phyloP scores from a whole-genome alignment of 2,113 vertebrate genomes.

The Oncorhynchus keta region DNA sequence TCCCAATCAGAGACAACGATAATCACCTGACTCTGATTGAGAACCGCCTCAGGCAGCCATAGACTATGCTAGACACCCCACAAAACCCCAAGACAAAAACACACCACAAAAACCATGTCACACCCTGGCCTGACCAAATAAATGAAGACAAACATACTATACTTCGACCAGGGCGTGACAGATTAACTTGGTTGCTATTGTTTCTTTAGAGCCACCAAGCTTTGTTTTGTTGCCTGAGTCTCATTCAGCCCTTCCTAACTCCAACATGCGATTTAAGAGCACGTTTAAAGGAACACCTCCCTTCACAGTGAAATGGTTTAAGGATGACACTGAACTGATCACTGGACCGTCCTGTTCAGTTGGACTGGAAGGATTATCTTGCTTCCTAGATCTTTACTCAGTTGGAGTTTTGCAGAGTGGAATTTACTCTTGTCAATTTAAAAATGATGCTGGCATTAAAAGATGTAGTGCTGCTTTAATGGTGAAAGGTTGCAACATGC shows the following conservation, averaged over 20 bases:
- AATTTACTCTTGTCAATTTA: slow-evolving; percentile 91
- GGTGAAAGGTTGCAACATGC: slow-evolving; percentile 78
- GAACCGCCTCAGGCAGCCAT: too few relatives aligned
- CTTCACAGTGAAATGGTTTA: slow-evolving; percentile 94
- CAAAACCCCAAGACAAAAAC: too few relatives aligned
- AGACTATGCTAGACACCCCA: too few relatives aligned
- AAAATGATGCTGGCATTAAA: slow-evolving; percentile 92
- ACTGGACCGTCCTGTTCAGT: slow-evolving; percentile 89
- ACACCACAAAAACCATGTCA: too few relatives aligned
- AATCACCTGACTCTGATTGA: too few relatives aligned
- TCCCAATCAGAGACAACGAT: too few relatives aligned
- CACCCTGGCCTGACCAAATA: too few relatives aligned
- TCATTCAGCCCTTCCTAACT: slow-evolving; percentile 83
- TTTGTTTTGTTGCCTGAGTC: slow-evolving; percentile 86
- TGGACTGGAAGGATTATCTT: slow-evolving; percentile 85
- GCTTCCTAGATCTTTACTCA: slow-evolving; percentile 90
- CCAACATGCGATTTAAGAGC: slow-evolving; percentile 88
- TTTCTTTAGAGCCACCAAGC: slow-evolving; percentile 86
- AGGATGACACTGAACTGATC: slow-evolving; percentile 89
- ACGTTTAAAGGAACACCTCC: slow-evolving; percentile 90
- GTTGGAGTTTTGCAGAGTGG: slow-evolving; percentile 86
- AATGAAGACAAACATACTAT: too few relatives aligned
- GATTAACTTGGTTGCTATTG: slow-evolving; percentile 50
- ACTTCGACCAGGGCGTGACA: too few relatives aligned
- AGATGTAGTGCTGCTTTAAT: slow-evolving; percentile 85